Evolutionary conservation across 1,140 invertebrate genomes (phyloP), one percentile per base, ranked within the genome.

Genomic region (Drosophila malerkotliana): DNA sequence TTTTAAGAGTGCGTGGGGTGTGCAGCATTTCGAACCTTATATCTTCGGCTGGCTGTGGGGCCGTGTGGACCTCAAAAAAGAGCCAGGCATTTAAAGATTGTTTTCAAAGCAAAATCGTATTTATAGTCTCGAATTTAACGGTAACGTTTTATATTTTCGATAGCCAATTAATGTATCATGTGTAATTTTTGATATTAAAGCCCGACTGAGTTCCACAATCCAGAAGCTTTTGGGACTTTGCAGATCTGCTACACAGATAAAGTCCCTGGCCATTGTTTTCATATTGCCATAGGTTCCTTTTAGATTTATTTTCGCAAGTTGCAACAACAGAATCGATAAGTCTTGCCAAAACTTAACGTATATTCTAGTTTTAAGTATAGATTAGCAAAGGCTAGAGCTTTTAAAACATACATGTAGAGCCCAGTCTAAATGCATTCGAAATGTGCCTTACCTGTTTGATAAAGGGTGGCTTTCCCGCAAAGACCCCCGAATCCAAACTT

Each of bases 301-400:
- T 88, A 37, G 26, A 48, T 76, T 66, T 66, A 71, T 53, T 15
- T 61, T 52, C 15, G 57, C 66, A 68, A 69, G 56, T 67, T 81
- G 73, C 72, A 59, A 63, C 53, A 90, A 90, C 89, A 90, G 77
- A 91, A 90, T 91, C 89, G 56, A 89, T 47, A 74, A 83, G 89
- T 91, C 89, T 90, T 91, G 84, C 89, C 89, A 91, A 83, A 83
- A 81, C 83, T 83, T 82, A 82, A 79, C 59, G 37, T 45, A 72
- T 79, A 54, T 56, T 60, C 72, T 80, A 41, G 34, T 61, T 64
- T 44, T 66, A 73, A 55, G 71, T 55, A 41, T 63, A 74, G 28
- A 30, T 55, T 61, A 53, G n/a, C 30, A 6, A 39, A 57, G 58
- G 61, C 10, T 60, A 15, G 26, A n/a, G 37, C 26, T 28, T 44